Base-by-base conservation (phyloP, 2,888 invertebrate species). In the Platycnemis pennipes region DNA sequence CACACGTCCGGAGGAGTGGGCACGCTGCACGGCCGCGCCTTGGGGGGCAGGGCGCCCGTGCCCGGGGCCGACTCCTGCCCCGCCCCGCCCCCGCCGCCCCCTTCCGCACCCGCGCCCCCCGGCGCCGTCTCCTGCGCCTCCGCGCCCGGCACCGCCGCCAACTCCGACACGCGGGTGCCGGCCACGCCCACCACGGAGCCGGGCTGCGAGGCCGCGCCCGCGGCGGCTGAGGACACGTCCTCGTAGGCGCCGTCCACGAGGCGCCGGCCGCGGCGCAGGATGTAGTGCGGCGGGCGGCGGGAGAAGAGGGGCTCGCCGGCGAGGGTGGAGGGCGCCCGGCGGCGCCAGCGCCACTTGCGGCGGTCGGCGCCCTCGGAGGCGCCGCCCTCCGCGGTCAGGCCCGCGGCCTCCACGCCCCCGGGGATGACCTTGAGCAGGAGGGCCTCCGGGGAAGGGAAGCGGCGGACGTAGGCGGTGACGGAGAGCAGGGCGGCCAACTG, bases 391-490 rank as follows among this genome's bases (percentile, higher is more conserved):
- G 63, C 13, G 7, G 63, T 91, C 1, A 91, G 63, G 13, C 53
- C 37, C 37, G 89, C 89, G 11, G 89, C 89, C 63, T 91, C 91
- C 63, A 91, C 91, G 45, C 91, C 63, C 44, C 91, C 91, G 26
- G 91, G 91, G 69, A 91, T 91, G 26, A 91, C 44, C 69, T 91
- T 91, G 45, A 91, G 91, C 0, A 91, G 91, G 3, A 91, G 69
- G 11, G 91, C 97, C 95, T 97, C 97, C 42, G 97, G 97, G 1
- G 97, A 97, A 22, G 97, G 97, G 96, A 97, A 97, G 94, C 97
- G 96, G 95, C 97, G 97, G 95, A 97, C 96, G 96, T 97, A 97
- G 94, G 97, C 97, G 7, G 97, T 97, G 95, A 97, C 97, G 94
- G 97, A 97, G 95, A 97, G 96, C 31, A 97, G 96, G 1, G 97